Conservation (phyloP, 2,888 invertebrate species). For the Pristionchus arcanus region DNA sequence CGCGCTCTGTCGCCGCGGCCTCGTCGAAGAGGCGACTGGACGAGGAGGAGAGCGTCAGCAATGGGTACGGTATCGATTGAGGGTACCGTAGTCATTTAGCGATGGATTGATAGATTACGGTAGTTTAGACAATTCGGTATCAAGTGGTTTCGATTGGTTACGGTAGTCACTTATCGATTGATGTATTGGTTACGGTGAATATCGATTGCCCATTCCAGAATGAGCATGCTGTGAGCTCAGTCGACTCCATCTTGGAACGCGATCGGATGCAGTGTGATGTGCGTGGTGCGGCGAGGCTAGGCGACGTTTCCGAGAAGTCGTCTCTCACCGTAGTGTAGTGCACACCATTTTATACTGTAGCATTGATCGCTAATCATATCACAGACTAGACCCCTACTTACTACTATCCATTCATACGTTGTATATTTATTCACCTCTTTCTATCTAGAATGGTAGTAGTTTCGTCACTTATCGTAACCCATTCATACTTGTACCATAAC, state of each 20-base stretch:
- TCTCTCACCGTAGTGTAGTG: slow-evolving; percentile 22
- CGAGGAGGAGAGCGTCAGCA: slow-evolving; percentile 43
- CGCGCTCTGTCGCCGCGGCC: background rate
- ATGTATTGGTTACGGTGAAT: background rate
- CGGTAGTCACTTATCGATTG: too few relatives aligned
- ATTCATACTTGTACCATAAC: slow-evolving; percentile 27
- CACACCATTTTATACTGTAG: slow-evolving; percentile 27
- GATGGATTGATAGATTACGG: background rate
- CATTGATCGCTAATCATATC: slow-evolving; percentile 39
- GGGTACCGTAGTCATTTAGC: too few relatives aligned
- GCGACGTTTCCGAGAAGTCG: slow-evolving; percentile 47
- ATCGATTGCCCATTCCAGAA: slow-evolving; percentile 41
- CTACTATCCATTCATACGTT: slow-evolving; percentile 19
- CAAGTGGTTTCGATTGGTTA: too few relatives aligned
- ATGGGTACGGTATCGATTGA: slow-evolving; percentile 31
- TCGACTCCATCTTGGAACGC: background rate
- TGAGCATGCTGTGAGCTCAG: slow-evolving; percentile 55
- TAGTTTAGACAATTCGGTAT: background rate
- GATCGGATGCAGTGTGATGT: slow-evolving; percentile 6
- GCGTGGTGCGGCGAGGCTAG: slow-evolving; percentile 4
- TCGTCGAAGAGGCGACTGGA: slow-evolving; percentile 25
- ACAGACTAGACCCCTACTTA: slow-evolving; percentile 44
- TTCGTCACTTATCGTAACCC: background rate
- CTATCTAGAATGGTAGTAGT: slow-evolving; percentile 20
- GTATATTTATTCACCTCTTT: slow-evolving; percentile 44